Base-by-base conservation (phyloP, 2,888 invertebrate genomes). In the Timema podura region DNA sequence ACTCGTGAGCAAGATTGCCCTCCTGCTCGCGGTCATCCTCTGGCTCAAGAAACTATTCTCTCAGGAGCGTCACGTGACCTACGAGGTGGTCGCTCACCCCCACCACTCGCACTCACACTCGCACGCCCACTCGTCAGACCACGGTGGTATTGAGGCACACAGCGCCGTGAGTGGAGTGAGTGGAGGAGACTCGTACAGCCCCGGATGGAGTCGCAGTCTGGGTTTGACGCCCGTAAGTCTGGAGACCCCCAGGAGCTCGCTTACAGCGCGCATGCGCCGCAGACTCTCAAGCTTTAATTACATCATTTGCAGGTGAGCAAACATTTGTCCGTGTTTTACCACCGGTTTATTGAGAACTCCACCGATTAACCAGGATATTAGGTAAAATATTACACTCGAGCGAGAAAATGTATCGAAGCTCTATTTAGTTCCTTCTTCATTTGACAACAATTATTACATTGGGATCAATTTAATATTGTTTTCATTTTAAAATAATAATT, bases 41-140 rank as follows among this genome's bases (percentile, higher is more conserved):
- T 93, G 92, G 48, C 79, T 93, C 77, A 93, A 92, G 84, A 93
- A 93, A 77, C 83, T 94, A 59, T 88, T 93, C 81, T 88, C 88
- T 67, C 89, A 89, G 78, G 91, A 87, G 75, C 88, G 87, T 74
- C 88, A 89, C 80, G 88, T 92, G 48, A 90, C 89, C 0, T 91
- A 90, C 78, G 90, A 91, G 79, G 71, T 75, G 1, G 91, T 91
- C 48, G 88, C 91, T 5, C 89, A 90, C 76, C 87, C 88, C 0
- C 89, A 89, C 72, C 87, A 90, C 75, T 82, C 84, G 57, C 76
- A 77, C 71, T 74, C 76, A 9, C 82, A 85, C 75, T 84, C 84
- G 51, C 78, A 79, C 11, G 75, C 69, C 59, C 71, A 70, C 49
- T 71, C 69, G 65, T 71, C 73, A 48, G 71, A 72, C 10, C 72